Evolutionary conservation across 1,140 invertebrate species (phyloP), one percentile per base, ranked within the genome.

Genomic region (Drosophila suzukii): DNA sequence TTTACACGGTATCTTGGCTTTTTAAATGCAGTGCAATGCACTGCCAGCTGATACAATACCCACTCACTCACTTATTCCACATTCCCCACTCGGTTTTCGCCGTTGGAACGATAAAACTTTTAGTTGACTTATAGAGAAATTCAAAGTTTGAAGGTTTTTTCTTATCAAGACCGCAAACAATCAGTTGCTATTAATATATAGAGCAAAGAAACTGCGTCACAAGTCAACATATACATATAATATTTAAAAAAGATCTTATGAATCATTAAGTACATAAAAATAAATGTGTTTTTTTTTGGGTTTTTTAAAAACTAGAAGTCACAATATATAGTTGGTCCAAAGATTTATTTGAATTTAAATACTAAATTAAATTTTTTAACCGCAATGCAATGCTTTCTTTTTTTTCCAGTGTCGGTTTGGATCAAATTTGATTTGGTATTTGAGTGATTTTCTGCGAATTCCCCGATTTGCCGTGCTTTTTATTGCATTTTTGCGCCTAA

Each of bases 401-500:
- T 34, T 62, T 34, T 27, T 49, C 15, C n/a, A 13, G 30, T 44
- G 20, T 20, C 27, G 27, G 5, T 50, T 5, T 32, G 24, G 10
- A 30, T 17, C 30, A 12, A 50, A 32, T 55, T 34, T 7, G 24
- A 39, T 34, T 53, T 38, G 12, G n/a, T 30, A 10, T 53, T 60
- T 24, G 39, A 20, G 62, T 34, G 27, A 41, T 73, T 73, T 59
- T 72, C 47, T 44, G 54, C 55, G 38, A 59, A 59, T 20, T 60
- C 38, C 17, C 43, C 10, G 54, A 67, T 30, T 47, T 55, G 62
- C 17, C 20, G 0, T 36, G 50, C 6, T 34, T 73, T 60, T 82
- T 78, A 83, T 70, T 70, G 74, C 59, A 78, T 83, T 66, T 71
- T 83, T 71, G 73, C 74, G 73, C 39, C 82, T 81, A 84, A 84